These are phyloP conservation scores for Tolmerus cingulatus DNA, from an alignment of 2,888 invertebrate species.

Conservation along the genomic window DNA sequence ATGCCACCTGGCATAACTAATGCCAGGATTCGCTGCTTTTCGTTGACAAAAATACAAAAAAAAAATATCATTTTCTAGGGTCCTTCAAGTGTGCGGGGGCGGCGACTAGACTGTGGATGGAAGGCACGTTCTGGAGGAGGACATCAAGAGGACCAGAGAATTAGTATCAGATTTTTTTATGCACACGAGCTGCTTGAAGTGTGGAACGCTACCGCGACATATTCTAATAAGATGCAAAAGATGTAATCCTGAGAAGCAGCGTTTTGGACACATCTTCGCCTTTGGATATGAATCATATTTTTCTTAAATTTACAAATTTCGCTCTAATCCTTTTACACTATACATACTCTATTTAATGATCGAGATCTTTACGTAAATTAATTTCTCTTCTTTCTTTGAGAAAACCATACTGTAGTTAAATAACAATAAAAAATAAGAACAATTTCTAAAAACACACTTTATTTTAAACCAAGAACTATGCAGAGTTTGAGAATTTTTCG, in stretches of 20 bases:
- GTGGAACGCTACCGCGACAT: background rate
- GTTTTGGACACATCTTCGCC: background rate
- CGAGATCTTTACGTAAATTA: background rate
- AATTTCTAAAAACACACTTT: too few species aligned
- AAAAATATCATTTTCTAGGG: background rate
- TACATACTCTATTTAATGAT: background rate
- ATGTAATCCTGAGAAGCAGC: background rate
- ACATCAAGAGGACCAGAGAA: background rate
- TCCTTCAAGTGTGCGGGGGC: background rate
- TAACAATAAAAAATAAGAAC: too few species aligned
- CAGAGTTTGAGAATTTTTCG: too few species aligned
- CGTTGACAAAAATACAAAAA: background rate
- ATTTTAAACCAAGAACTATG: too few species aligned
- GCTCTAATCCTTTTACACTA: too few species aligned
- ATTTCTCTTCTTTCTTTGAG: too few species aligned
- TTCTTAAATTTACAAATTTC: background rate
- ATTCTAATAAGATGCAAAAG: background rate
- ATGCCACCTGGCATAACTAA: slow-evolving; percentile 24
- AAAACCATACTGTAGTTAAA: too few species aligned
- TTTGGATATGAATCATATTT: background rate
- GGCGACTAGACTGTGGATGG: background rate
- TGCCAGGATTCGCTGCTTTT: background rate
- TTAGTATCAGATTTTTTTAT: background rate
- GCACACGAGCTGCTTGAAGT: background rate
- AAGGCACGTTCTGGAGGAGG: slow-evolving; percentile 4